These are phyloP conservation scores for Tetramorium bicarinatum DNA, from an alignment of 2,888 invertebrate genomes.

Conservation along the genomic window DNA sequence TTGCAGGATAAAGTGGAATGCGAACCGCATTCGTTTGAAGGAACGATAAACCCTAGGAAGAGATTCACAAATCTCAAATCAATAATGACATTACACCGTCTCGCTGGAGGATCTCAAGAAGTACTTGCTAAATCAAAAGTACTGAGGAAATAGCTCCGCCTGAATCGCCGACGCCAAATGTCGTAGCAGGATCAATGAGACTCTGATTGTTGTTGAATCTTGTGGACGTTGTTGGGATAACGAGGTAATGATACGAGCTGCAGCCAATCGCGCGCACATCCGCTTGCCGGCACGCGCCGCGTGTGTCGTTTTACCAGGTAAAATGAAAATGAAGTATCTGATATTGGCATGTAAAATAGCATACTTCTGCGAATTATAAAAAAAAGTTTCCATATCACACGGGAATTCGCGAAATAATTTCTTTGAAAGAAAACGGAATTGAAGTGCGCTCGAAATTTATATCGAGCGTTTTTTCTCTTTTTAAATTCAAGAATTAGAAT, in stretches of 20 bases:
- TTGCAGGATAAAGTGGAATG: not conserved
- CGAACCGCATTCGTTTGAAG: slow-evolving; percentile 1
- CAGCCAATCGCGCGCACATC: slow-evolving; percentile 64
- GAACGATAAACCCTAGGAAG: slow-evolving; percentile 1
- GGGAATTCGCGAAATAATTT: not conserved
- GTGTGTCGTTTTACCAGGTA: slow-evolving; percentile 68
- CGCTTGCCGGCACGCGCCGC: slow-evolving; percentile 42
- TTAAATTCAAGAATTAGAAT: not conserved
- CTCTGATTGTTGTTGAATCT: slow-evolving; percentile 41
- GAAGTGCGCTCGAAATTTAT: not conserved
- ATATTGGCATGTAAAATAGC: not conserved
- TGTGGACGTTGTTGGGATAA: slow-evolving; percentile 57
- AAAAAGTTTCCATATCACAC: not conserved
- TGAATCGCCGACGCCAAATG: slow-evolving; percentile 21
- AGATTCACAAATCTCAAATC: slow-evolving; percentile 20
- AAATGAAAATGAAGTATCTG: slow-evolving; percentile 56
- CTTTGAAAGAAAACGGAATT: not conserved
- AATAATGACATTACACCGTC: not conserved
- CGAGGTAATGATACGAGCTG: slow-evolving; percentile 71
- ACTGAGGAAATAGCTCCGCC: slow-evolving; percentile 11
- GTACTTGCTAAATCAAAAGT: slow-evolving; percentile 26
- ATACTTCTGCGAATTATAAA: not conserved
- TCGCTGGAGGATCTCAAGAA: slow-evolving; percentile 12
- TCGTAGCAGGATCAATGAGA: slow-evolving; percentile 10
- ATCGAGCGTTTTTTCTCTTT: not conserved